Evolutionary conservation across 2,797 vertebrate species (phyloP).

Genomic region (Scolopax bukidnonensis): DNA sequence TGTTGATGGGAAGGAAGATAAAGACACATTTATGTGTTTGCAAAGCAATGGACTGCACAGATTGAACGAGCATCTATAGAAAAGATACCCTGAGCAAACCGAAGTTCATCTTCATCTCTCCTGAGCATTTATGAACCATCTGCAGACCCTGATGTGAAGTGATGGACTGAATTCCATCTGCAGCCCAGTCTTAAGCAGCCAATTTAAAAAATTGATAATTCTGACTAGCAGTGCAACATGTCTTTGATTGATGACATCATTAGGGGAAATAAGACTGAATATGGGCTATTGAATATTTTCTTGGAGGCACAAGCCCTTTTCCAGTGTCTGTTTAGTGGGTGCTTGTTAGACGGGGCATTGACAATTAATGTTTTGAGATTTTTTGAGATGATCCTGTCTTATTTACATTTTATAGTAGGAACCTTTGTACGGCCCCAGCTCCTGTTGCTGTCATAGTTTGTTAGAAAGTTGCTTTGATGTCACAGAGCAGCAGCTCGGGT

Average conservation of each 20-base stretch:
- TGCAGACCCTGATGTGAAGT: background rate
- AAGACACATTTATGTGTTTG: background rate
- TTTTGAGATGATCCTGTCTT: background rate
- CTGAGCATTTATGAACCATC: background rate
- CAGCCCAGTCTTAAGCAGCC: background rate
- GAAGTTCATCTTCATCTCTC: background rate
- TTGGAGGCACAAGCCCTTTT: background rate
- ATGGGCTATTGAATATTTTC: background rate
- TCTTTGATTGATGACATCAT: background rate
- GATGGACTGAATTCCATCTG: background rate
- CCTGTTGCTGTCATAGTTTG: background rate
- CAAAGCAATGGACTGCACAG: background rate
- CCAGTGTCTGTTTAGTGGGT: background rate
- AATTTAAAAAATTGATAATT: background rate
- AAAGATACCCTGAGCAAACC: background rate
- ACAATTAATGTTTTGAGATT: background rate
- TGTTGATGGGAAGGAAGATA: background rate
- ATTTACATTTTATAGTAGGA: background rate
- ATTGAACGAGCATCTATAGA: background rate
- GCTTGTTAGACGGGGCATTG: background rate
- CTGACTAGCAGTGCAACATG: background rate
- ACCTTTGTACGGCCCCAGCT: background rate
- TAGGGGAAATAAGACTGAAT: background rate
- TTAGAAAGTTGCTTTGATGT: background rate
- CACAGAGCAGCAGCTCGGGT: background rate